Evolutionary conservation across 2,888 invertebrate genomes (phyloP).

Genomic region (Tenthredo distinguenda): DNA sequence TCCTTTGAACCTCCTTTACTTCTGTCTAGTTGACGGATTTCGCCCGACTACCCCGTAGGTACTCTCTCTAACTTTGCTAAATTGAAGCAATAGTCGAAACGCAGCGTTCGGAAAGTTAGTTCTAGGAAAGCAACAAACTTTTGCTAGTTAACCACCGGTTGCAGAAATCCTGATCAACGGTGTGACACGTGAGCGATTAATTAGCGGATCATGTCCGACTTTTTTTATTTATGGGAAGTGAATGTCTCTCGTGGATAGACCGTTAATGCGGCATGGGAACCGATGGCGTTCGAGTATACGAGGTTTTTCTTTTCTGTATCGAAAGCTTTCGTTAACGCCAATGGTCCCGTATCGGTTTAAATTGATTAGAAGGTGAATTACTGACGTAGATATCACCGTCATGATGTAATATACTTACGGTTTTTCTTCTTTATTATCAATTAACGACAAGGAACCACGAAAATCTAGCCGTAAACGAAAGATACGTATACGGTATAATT

Average conservation of each 20-base stretch:
- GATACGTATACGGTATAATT: conserved; percentile 46
- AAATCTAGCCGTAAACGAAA: conserved; percentile 46
- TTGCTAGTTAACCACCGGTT: conserved; percentile 8
- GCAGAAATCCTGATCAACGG: conserved; percentile 27
- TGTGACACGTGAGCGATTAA: conserved; percentile 42
- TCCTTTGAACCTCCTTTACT: conserved; percentile 22
- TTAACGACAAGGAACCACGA: conserved; percentile 15
- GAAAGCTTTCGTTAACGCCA: not conserved
- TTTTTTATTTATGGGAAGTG: not conserved
- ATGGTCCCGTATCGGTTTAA: not conserved
- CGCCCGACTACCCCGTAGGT: conserved; percentile 16
- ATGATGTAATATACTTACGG: not conserved
- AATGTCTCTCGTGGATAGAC: not conserved
- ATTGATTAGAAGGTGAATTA: not conserved
- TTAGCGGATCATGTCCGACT: conserved; percentile 32
- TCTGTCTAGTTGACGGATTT: conserved; percentile 46
- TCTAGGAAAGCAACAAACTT: conserved; percentile 23
- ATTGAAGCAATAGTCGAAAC: not conserved
- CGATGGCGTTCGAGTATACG: not conserved
- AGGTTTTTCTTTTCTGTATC: not conserved
- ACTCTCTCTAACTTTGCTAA: conserved; percentile 26
- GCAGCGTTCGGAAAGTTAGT: conserved; percentile 1
- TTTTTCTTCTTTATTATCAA: conserved; percentile 12
- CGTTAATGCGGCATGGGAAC: conserved; percentile 12
- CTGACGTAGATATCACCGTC: not conserved